These are phyloP conservation scores for Bombus haemorrhoidalis DNA, from an alignment of 1,140 invertebrate species.

Conservation along the genomic window DNA sequence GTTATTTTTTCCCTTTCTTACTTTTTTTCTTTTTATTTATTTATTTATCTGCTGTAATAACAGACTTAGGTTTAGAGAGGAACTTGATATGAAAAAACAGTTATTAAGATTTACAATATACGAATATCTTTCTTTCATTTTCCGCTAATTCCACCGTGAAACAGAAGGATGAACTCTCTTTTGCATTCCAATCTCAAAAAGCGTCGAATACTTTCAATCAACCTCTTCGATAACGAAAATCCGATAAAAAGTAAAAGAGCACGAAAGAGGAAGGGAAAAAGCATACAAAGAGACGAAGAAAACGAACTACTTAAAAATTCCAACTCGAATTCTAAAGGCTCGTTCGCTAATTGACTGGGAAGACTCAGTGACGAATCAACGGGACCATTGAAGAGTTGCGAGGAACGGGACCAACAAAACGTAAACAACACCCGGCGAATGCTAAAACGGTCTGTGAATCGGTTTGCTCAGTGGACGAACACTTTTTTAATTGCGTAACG, in stretches of 20 bases:
- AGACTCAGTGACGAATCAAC: conserved; percentile 15
- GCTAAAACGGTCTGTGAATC: conserved; percentile 24
- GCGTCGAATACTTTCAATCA: neutral
- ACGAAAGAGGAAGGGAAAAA: neutral
- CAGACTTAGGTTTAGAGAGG: neutral
- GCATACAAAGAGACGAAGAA: neutral
- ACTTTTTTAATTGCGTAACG: conserved; percentile 45
- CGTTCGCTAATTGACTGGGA: conserved; percentile 31
- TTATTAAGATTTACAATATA: too few relatives aligned
- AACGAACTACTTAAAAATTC: conserved; percentile 5
- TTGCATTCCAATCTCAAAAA: neutral
- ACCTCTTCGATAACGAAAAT: neutral
- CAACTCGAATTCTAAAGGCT: conserved; percentile 13
- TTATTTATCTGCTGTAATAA: too few relatives aligned
- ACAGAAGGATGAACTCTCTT: neutral
- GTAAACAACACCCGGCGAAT: conserved; percentile 1
- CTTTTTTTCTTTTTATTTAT: too few relatives aligned
- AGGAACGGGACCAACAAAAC: conserved; percentile 5
- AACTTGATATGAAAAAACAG: neutral
- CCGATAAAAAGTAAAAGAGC: neutral
- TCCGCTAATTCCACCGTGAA: too few relatives aligned
- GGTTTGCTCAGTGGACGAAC: neutral
- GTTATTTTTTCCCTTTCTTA: too few relatives aligned
- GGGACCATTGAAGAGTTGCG: conserved; percentile 24
- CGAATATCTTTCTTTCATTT: too few relatives aligned